Percentiles rank a stretch among this genome's conserved stretches.
Evolutionary conservation across 2,797 vertebrate species (phyloP).

Genomic region (Hylomyscus alleni): DNA sequence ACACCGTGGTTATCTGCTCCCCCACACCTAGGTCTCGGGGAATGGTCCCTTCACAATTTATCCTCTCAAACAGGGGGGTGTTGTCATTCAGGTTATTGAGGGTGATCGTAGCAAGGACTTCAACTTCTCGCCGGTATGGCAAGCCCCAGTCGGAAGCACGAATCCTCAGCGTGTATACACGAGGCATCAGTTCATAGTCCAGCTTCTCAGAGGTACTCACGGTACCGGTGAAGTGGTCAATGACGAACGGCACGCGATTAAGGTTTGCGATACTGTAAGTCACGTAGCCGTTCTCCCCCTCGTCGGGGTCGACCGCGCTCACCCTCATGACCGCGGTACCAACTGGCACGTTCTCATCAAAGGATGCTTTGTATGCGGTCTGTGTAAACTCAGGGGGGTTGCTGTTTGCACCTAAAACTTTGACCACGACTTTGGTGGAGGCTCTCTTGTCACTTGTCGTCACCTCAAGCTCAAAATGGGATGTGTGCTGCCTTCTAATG

Average conservation of each 20-base stretch:
- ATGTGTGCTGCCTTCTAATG: slow-evolving; percentile 91
- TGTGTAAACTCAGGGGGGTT: slow-evolving; percentile 96
- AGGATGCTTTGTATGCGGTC: slow-evolving; percentile 94
- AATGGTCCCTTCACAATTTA: slow-evolving; percentile 96
- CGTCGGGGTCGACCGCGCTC: slow-evolving; percentile 95
- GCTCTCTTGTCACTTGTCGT: slow-evolving; percentile 94
- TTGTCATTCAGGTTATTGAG: slow-evolving; percentile 99
- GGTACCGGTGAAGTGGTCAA: slow-evolving; percentile 96
- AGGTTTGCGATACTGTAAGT: slow-evolving; percentile 97
- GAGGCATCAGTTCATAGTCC: slow-evolving; percentile 99
- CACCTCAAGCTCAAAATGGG: slow-evolving; percentile 95
- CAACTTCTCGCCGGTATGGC: slow-evolving; percentile 96
- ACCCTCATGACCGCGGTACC: slow-evolving; percentile 94
- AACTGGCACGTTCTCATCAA: slow-evolving; percentile 95
- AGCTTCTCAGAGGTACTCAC: slow-evolving; percentile 95
- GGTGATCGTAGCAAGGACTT: slow-evolving; percentile 94
- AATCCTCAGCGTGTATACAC: slow-evolving; percentile 96
- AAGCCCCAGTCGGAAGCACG: slow-evolving; percentile 98
- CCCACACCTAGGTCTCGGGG: slow-evolving; percentile 97
- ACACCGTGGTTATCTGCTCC: slow-evolving; percentile 97
- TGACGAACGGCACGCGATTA: slow-evolving; percentile 95
- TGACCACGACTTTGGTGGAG: slow-evolving; percentile 93
- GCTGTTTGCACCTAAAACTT: slow-evolving; percentile 95
- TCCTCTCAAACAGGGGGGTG: slow-evolving; percentile 97
- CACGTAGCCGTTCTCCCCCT: slow-evolving; percentile 97